Evolutionary conservation across 2,888 invertebrate genomes (phyloP), one percentile per base, ranked within the genome.

Genomic region (Volucella zonaria): DNA sequence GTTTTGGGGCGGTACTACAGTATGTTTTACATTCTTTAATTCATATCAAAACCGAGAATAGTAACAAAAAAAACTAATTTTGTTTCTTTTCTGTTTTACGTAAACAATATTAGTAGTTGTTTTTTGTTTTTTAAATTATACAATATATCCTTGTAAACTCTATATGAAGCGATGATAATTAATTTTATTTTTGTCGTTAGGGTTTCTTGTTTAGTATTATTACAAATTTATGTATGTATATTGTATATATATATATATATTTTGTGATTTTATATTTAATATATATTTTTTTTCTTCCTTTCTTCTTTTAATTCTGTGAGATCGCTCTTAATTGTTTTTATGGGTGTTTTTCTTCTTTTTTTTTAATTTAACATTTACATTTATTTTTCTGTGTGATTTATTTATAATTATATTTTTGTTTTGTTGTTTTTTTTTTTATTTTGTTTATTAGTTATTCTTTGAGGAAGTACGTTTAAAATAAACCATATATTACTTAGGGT

Each of bases 191-290:
- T 86, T 87, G 71, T 78, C 73, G 68, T 86, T 82, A 81, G 66
- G 68, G 73, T 86, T 85, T 88, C 74, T 56, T 47, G 71, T 70
- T 86, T 86, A 61, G 78, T 74, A 71, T 81, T 75, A 58, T 31
- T 81, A 31, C 31, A 31, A 31, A 31, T 31, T 3, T 6, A 6
- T 6, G 67, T 79, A 43, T 64, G 38, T 59, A 80, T 76, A 77
- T 47, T 47, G 78, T 67, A 85, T 74, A 75, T 70, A 49, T 59
- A 86, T 79, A 76, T 18, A 18, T 70, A 18, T 58, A 62, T 89
- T 23, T 88, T 90, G 77, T 89, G 88, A 87, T 87, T 89, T 89
- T 89, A 89, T 89, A 89, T 88, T 88, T 88, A 87, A 87, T 88
- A 51, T 73, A 51, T 61, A 18, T 51, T 66, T 43, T 70, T 14